These are phyloP conservation scores for Darevskia mixta DNA, from an alignment of 2,797 vertebrate species.

Conservation along the genomic window DNA sequence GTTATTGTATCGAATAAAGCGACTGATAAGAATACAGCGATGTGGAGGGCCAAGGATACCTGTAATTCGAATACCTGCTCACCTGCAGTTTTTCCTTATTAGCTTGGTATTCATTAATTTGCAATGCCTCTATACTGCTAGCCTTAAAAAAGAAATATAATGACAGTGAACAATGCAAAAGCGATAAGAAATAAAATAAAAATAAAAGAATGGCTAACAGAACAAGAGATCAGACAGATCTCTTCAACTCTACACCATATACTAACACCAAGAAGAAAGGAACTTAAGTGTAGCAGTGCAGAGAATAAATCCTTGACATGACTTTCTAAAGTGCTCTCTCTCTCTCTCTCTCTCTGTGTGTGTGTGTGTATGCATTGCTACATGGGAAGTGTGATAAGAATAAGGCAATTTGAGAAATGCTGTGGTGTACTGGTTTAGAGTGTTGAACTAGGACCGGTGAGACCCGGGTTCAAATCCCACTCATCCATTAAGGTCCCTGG, in stretches of 20 bases:
- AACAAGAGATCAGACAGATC: too few relatives aligned
- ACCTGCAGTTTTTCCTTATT: not conserved
- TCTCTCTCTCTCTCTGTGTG: too few relatives aligned
- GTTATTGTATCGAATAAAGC: not conserved
- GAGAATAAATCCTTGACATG: not conserved
- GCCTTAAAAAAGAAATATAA: too few relatives aligned
- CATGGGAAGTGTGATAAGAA: not conserved
- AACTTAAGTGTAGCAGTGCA: not conserved
- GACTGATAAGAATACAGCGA: constrained; percentile 29
- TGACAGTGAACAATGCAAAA: too few relatives aligned
- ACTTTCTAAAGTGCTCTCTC: not conserved
- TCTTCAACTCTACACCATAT: too few relatives aligned
- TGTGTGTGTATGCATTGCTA: not conserved
- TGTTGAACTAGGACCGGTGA: too few relatives aligned
- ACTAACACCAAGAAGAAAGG: not conserved
- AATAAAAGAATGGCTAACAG: too few relatives aligned
- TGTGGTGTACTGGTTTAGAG: too few relatives aligned
- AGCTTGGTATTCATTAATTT: not conserved
- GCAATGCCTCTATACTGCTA: too few relatives aligned
- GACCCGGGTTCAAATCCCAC: too few relatives aligned
- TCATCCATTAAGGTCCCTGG: too few relatives aligned
- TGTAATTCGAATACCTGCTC: not conserved
- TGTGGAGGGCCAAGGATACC: not conserved
- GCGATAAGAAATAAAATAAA: too few relatives aligned
- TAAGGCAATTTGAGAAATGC: not conserved